These are phyloP conservation scores for Drosophila lacertosa DNA, from an alignment of 1,140 invertebrate species.

Conservation along the genomic window DNA sequence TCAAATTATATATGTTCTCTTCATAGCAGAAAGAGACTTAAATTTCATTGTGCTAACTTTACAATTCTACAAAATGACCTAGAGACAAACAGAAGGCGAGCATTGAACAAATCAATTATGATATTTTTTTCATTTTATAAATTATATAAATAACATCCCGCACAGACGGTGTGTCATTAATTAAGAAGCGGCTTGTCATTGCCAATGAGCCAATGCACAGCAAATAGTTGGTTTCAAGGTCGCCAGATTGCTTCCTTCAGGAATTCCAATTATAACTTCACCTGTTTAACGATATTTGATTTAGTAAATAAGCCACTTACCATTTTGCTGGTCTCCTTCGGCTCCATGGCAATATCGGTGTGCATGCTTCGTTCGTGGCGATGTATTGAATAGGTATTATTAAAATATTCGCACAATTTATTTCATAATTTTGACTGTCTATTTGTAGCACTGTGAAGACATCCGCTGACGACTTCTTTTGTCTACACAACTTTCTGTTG, in stretches of 20 bases:
- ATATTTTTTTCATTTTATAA: neutral
- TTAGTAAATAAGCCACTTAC: conserved; percentile 41
- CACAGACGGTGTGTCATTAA: too few species aligned
- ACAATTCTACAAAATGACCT: neutral
- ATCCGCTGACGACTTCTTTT: conserved; percentile 32
- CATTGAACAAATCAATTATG: too few species aligned
- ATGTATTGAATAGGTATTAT: conserved; percentile 19
- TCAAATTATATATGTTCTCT: neutral
- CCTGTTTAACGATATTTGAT: neutral
- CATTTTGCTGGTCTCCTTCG: conserved; percentile 71
- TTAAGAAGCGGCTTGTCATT: conserved; percentile 19
- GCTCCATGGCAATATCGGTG: conserved; percentile 41
- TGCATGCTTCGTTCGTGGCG: conserved; percentile 3
- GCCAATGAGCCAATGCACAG: conserved; percentile 12
- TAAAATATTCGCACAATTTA: conserved; percentile 49
- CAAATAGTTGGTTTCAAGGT: conserved; percentile 25
- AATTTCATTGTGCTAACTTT: too few species aligned
- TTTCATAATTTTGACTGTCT: conserved; percentile 68
- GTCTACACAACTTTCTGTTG: conserved; percentile 32
- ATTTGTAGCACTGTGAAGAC: conserved; percentile 23
- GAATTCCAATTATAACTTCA: conserved; percentile 7
- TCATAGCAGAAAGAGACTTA: neutral
- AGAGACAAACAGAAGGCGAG: neutral
- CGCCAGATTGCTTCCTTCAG: neutral
- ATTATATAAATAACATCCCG: too few species aligned